Conservation (phyloP, 2,888 invertebrate species). For the Metopia argyrocephala region DNA sequence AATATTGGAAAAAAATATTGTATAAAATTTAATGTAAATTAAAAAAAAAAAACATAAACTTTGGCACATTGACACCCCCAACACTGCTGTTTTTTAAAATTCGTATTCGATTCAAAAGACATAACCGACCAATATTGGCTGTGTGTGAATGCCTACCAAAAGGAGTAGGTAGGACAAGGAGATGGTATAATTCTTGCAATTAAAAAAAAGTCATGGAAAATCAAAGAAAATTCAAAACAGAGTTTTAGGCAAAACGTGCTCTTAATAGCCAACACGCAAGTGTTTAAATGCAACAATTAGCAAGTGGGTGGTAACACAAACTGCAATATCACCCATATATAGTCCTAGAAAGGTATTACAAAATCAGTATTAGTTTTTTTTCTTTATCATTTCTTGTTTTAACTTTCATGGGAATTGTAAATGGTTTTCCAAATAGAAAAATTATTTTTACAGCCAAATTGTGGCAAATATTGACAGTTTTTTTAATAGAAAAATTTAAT, state of each 20-base stretch:
- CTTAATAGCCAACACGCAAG: slow-evolving; percentile 62
- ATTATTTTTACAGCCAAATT: too few relatives aligned
- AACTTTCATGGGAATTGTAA: too few relatives aligned
- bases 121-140: slow-evolving; percentile 7
- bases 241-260: slow-evolving; percentile 58
- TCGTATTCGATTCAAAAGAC: background rate
- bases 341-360: background rate
- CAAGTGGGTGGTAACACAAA: slow-evolving; percentile 59
- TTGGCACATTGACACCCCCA: slow-evolving; percentile 42
- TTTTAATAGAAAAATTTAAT: slow-evolving; percentile 37
- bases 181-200: background rate
- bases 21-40: slow-evolving; percentile 2
- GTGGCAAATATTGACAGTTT: slow-evolving; percentile 39
- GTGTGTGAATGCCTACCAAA: background rate
- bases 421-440: too few relatives aligned
- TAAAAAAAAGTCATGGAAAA: slow-evolving; percentile 3
- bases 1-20: background rate
- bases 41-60: slow-evolving; percentile 2
- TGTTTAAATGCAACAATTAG: slow-evolving; percentile 62
- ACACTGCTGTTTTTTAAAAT: too few relatives aligned
- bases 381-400: background rate
- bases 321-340: background rate
- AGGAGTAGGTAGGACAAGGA: slow-evolving; percentile 8
- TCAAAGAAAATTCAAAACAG: slow-evolving; percentile 8
- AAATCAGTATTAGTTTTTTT: background rate